Base-by-base conservation (phyloP, 1,140 invertebrate species). In the Lithobius niger region DNA sequence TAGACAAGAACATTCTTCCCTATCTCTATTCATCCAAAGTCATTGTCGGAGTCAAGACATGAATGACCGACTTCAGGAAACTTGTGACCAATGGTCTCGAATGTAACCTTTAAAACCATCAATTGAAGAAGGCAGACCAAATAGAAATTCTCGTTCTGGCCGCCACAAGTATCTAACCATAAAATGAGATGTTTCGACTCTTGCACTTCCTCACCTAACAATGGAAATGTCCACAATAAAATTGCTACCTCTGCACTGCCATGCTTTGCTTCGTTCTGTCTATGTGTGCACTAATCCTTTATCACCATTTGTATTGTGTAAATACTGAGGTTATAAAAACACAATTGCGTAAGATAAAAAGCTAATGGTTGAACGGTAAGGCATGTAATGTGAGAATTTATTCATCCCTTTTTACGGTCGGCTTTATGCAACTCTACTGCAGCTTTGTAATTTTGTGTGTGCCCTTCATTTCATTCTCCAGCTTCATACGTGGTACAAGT, bases 221-320 rank as follows among this genome's bases (percentile, higher is more conserved):
- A 6, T 36, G 31, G 6, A 44, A 58, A 54, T 19, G 67, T 24
- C 54, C 65, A 69, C 36, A 61, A 67, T 21, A 60, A 62, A 45
- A 65, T 64, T 53, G 66, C 59, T 57, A 63, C 62, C 1, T 57
- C 64, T 31, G 66, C 64, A 55, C 65, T 61, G 18, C 53, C 63
- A 25, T 58, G 64, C 44, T 57, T 47, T 43, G 50, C 49, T 59
- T 72, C 68, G 53, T 67, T 52, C 66, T 68, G 6, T 66, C 69
- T n/a, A 36, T 36, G 31, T 36, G 31, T 36, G 69, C 63, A 71
- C 67, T 52, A 61, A 68, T 49, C 64, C 65, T 27, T 40, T 55
- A 44, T 57, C 57, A 36, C 64, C 31, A 53, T 61, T 53, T 24
- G 44, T 6, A 45, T 45, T 3, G 3, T 6, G 25, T 56, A 24